Base-by-base conservation (phyloP, 2,113 vertebrate genomes). In the Platichthys stellatus region DNA sequence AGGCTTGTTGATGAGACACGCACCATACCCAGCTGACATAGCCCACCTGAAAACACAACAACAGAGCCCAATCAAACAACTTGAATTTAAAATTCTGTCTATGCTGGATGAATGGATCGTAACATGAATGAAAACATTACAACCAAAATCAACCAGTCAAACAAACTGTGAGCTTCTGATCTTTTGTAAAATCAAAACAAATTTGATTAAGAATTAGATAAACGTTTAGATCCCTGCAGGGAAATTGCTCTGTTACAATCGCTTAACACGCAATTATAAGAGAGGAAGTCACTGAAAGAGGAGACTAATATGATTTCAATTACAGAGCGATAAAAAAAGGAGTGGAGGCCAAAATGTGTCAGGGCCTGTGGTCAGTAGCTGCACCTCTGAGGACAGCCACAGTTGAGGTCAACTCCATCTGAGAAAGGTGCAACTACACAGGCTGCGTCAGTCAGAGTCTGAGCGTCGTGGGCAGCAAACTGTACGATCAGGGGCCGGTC, bases 341-440 rank as follows among this genome's bases (percentile, higher is more conserved):
- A 40, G 3, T 11, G 4, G 2, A 49, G 26, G 18, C n/a, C 13
- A 63, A 72, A 62, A 54, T 10, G 3, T 35, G 35, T 26, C 23
- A 12, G 3, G 47, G 62, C 3, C 21, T 24, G 49, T 3, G 31
- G 54, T 73, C 2, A 68, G 56, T 23, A 51, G 21, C 2, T 69
- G 51, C 40, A 93, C 97, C 97, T 97, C 88, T 99, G 98, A 78
- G 98, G 98, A 83, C 98, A 99, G 81, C 98, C 98, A 90, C 98
- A 99, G 91, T 99, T 99, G 24, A 99, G 92, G 89, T 99, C 97
- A 92, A 99, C 94, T 70, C 98, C 98, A 80, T 97, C 95, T 38
- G 96, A 96, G 83, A 97, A 99, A 76, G 97, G 96, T 53, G 93
- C 94, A 18, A 99, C 88, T 45, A 96, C 93, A 64, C 83, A 83